Evolutionary conservation across 2,888 invertebrate genomes (phyloP), one percentile per base, ranked within the genome.

Genomic region (Tipula confusa): DNA sequence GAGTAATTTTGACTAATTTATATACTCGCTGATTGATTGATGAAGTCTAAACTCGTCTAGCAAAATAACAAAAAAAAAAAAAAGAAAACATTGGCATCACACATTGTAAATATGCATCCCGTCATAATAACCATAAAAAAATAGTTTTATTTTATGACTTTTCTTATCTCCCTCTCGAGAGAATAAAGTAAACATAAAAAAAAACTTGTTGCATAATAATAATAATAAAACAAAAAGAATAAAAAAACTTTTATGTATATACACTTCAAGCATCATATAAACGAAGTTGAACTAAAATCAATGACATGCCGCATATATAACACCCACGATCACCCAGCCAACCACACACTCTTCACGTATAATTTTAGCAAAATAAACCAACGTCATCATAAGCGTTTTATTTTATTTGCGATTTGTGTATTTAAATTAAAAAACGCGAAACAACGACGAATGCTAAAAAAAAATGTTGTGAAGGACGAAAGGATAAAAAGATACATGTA

Each of bases 191-290:
- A 64, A 24, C 64, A 18, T 9, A 64, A 7, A 9, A 33, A 33
- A 31, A 64, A 64, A 64, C 43, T 64, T 64, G 64, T 64, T 64
- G 64, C 64, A 24, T 24, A 64, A 64, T 64, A 64, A 64, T 64
- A 18, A 64, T 64, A 64, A n/a, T n/a, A n/a, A n/a, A n/a, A n/a
- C n/a, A n/a, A 43, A 43, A 5, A 43, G 43, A n/a, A 6, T 15
- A 15, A 0, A 33, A 33, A 33, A 64, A 64, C 43, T 43, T 15
- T 36, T 43, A 43, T n/a, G n/a, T n/a, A n/a, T n/a, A n/a, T 4
- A n/a, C 43, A 11, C 15, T 43, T n/a, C n/a, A 43, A 43, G 43
- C n/a, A 36, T 36, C 33, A 36, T 36, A 36, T 11, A 33, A 36
- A 36, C 36, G 36, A 36, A 36, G 9, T 36, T 36, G 36, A 36